Conservation (phyloP, 1,140 invertebrate species). For the Grapholita molesta region DNA sequence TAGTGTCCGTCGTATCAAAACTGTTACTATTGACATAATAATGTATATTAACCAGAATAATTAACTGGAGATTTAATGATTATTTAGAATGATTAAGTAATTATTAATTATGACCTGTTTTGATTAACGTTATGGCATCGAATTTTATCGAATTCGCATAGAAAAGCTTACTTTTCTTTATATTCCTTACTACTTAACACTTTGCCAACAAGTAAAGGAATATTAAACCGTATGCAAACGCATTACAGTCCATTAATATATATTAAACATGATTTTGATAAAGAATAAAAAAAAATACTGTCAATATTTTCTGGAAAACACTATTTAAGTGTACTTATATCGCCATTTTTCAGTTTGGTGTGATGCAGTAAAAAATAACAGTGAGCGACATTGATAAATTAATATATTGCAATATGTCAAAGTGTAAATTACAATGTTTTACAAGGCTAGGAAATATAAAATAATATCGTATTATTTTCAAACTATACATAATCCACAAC, state of each 20-base stretch:
- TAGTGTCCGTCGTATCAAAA: not conserved
- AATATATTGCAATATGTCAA: constrained; percentile 18
- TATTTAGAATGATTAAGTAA: not conserved
- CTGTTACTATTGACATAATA: not conserved
- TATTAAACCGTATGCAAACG: not conserved
- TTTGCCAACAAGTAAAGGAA: not conserved
- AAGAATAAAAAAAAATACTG: too few relatives aligned
- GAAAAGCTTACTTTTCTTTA: not conserved
- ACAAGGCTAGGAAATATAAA: constrained; percentile 14
- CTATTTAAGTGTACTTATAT: not conserved
- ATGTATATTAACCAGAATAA: not conserved
- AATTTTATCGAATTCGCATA: not conserved
- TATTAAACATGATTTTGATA: too few relatives aligned
- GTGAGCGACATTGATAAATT: constrained; percentile 8
- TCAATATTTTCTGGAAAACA: not conserved
- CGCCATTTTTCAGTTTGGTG: not conserved
- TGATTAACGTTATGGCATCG: not conserved
- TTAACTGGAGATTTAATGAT: not conserved
- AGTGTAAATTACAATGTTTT: constrained; percentile 16
- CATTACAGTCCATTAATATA: not conserved
- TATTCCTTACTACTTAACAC: not conserved
- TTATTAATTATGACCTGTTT: not conserved
- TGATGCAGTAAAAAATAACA: not conserved
- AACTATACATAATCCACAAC: not conserved
- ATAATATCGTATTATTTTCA: not conserved